Base-by-base conservation (phyloP, 2,797 vertebrate species). In the Chrysocyon brachyurus region DNA sequence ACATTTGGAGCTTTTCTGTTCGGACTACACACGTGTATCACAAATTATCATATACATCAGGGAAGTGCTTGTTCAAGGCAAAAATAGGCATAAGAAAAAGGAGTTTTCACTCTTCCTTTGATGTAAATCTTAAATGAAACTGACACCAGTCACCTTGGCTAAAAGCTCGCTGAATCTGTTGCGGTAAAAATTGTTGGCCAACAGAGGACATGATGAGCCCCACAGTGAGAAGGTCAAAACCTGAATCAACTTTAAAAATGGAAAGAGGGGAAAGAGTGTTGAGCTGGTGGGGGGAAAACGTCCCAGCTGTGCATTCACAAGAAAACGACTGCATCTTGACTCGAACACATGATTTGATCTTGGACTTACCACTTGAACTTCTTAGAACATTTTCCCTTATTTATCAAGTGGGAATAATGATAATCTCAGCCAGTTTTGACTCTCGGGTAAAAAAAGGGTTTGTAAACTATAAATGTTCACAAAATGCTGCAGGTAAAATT, bases 81-180 rank as follows among this genome's bases (percentile, higher is more conserved):
- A 89, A 93, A 86, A 33, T 3, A 92, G 22, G 4, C 49, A 54
- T 31, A 26, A 14, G 49, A 90, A 26, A 96, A 68, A 96, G 61
- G 89, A 81, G 24, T 84, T 73, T 91, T 82, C 64, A 49, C n/a
- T 54, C 40, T 81, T 87, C 40, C 52, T 94, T 90, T 54, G 70
- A 89, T 93, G 92, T 63, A 94, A 83, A 87, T 97, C 73, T 87
- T 97, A 89, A 97, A 93, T 57, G 54, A 97, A 90, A 91, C 40
- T 9, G 93, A 84, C 40, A 68, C 19, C 6, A 75, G 19, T 89
- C 88, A 72, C 56, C 66, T 63, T 75, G 85, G 92, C 40, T 79
- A 28, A 86, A 89, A 97, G 56, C 78, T 92, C 63, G 26, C 68
- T 28, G 49, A 88, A 59, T 84, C 36, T n/a, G 31, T 91, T 59